Percentiles rank a stretch among this genome's conserved stretches.
Conservation (phyloP, 1,140 invertebrate species). For the Carcinoscorpius rotundicauda region DNA sequence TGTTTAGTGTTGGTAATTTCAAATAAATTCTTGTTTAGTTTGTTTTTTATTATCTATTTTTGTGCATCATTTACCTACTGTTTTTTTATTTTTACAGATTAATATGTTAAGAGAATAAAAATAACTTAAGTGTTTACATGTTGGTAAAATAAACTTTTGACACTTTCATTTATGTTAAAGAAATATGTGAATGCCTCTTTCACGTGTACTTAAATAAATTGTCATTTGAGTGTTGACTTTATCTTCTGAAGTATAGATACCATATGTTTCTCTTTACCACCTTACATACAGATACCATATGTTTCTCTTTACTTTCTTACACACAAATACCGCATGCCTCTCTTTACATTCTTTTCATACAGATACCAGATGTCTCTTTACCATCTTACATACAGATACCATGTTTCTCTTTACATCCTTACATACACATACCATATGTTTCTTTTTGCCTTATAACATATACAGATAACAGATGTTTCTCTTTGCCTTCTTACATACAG, state of each 20-base stretch:
- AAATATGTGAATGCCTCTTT: too few relatives aligned
- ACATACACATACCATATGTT: conserved; percentile 1
- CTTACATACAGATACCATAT: conserved; percentile 10
- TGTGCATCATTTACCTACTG: too few relatives aligned
- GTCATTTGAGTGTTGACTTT: conserved; percentile 38
- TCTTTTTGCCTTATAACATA: background rate
- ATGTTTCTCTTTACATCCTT: conserved; percentile 5
- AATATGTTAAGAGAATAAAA: too few relatives aligned
- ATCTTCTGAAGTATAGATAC: conserved; percentile 43
- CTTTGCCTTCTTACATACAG: conserved; percentile 27
- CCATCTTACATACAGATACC: conserved; percentile 32
- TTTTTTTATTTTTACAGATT: too few relatives aligned
- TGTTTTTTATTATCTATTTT: too few relatives aligned
- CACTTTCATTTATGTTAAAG: too few relatives aligned
- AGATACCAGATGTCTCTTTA: conserved; percentile 30
- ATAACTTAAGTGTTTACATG: too few relatives aligned
- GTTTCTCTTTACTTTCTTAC: conserved; percentile 1
- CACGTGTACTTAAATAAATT: too few relatives aligned
- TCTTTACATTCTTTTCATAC: conserved; percentile 9
- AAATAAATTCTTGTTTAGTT: too few relatives aligned
- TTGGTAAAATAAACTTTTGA: too few relatives aligned
- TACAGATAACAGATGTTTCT: conserved; percentile 3
- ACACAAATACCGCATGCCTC: too few relatives aligned
- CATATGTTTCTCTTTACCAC: background rate
- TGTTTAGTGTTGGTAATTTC: too few relatives aligned